Percentiles rank a stretch among this genome's conserved stretches.
These are phyloP conservation scores for Barnardius zonarius DNA, from an alignment of 2,113 vertebrate genomes.

Conservation along the genomic window DNA sequence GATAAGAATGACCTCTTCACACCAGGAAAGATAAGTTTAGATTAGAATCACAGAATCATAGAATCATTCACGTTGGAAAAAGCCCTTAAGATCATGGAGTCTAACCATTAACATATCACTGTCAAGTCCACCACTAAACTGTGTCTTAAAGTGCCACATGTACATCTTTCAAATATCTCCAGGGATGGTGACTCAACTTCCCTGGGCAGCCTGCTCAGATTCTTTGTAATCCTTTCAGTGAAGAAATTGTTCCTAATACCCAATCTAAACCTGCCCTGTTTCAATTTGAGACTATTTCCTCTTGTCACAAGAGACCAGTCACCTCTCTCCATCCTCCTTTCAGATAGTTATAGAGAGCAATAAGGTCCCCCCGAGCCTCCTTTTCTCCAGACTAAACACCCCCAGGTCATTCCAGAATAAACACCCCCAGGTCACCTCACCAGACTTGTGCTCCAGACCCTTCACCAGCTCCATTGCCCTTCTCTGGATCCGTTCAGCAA, in stretches of 20 bases:
- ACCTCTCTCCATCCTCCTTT: not conserved
- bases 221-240: not conserved
- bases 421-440: not conserved
- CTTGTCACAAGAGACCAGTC: not conserved
- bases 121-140: not conserved
- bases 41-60: not conserved
- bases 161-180: not conserved
- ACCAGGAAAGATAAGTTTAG: not conserved
- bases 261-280: not conserved
- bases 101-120: not conserved
- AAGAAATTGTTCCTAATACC: not conserved
- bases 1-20: not conserved
- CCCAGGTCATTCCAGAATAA: not conserved
- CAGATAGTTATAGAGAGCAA: not conserved
- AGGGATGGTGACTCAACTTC: not conserved
- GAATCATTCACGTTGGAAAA: not conserved
- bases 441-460: not conserved
- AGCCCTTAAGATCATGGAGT: not conserved
- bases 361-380: not conserved
- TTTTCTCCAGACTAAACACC: not conserved
- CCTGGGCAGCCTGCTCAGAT: not conserved
- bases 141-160: rapidly evolving
- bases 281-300: not conserved
- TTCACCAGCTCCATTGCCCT: not conserved
- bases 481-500: not conserved